These are phyloP conservation scores for Pyrocoelia pectoralis DNA, from an alignment of 2,888 invertebrate genomes.

Conservation along the genomic window DNA sequence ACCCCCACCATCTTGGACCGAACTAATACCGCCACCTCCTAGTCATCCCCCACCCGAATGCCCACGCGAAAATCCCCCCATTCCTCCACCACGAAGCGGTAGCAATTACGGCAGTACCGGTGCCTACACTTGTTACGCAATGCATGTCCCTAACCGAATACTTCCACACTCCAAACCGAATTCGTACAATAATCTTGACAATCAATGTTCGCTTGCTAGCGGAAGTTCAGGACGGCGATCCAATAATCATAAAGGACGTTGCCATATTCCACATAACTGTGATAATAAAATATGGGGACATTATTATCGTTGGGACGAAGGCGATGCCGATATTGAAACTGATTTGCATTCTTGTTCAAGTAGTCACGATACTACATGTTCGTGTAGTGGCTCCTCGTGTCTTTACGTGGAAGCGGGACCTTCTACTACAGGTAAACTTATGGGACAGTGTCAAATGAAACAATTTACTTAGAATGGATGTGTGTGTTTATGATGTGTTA, in stretches of 20 bases:
- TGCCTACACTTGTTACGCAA: conserved; percentile 58
- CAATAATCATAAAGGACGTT: conserved; percentile 49
- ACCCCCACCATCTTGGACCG: conserved; percentile 59
- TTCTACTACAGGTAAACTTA: conserved; percentile 46
- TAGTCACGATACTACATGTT: conserved; percentile 64
- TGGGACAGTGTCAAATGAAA: conserved; percentile 50
- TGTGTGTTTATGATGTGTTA: background rate
- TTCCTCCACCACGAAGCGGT: conserved; percentile 53
- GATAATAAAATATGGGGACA: conserved; percentile 45
- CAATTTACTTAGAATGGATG: conserved; percentile 8
- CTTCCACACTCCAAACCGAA: conserved; percentile 46
- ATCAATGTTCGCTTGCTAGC: conserved; percentile 56
- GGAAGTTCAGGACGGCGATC: conserved; percentile 55
- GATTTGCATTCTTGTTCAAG: conserved; percentile 61
- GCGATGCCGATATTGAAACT: conserved; percentile 62
- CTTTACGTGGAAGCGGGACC: conserved; percentile 68
- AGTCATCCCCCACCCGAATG: conserved; percentile 67
- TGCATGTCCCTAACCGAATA: conserved; percentile 50
- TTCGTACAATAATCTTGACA: conserved; percentile 57
- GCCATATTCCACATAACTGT: conserved; percentile 53
- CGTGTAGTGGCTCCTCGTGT: conserved; percentile 71
- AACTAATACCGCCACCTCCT: conserved; percentile 68
- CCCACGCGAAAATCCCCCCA: conserved; percentile 55
- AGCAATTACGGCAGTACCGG: conserved; percentile 53
- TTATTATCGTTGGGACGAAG: conserved; percentile 53